These are phyloP conservation scores for Lycaon pictus DNA, from an alignment of 2,113 vertebrate species.

Conservation along the genomic window DNA sequence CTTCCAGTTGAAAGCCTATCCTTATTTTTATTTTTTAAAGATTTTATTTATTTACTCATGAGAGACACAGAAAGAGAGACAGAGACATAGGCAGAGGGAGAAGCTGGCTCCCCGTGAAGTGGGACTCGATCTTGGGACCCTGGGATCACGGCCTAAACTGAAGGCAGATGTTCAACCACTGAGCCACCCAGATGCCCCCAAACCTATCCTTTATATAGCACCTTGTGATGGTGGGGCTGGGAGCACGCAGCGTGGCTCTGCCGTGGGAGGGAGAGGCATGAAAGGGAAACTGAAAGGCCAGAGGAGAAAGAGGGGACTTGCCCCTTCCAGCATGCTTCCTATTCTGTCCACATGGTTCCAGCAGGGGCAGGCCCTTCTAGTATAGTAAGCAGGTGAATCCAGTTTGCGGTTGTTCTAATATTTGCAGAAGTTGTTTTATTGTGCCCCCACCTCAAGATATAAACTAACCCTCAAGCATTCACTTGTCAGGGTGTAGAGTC, in stretches of 20 bases:
- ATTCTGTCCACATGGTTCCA: background rate
- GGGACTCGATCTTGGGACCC: too few relatives aligned
- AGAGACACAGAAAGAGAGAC: too few relatives aligned
- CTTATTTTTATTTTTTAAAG: too few relatives aligned
- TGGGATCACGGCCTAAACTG: too few relatives aligned
- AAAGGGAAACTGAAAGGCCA: background rate
- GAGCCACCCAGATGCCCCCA: too few relatives aligned
- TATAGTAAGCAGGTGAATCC: too few relatives aligned
- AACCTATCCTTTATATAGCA: background rate
- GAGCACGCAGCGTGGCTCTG: background rate
- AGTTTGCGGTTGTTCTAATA: background rate
- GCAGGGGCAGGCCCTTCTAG: background rate
- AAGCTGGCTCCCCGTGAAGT: too few relatives aligned
- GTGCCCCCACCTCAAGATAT: background rate
- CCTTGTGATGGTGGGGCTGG: background rate
- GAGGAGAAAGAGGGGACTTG: background rate
- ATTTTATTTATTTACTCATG: too few relatives aligned
- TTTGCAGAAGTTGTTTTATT: conserved; percentile 1
- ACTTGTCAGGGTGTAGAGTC: background rate
- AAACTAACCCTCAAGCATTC: background rate
- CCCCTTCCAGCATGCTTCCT: background rate
- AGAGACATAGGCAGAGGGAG: too few relatives aligned
- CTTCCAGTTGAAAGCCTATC: background rate
- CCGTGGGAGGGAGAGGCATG: background rate
- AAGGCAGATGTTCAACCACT: too few relatives aligned